These are phyloP conservation scores for Diploptera punctata DNA, from an alignment of 2,888 invertebrate species.

Conservation along the genomic window DNA sequence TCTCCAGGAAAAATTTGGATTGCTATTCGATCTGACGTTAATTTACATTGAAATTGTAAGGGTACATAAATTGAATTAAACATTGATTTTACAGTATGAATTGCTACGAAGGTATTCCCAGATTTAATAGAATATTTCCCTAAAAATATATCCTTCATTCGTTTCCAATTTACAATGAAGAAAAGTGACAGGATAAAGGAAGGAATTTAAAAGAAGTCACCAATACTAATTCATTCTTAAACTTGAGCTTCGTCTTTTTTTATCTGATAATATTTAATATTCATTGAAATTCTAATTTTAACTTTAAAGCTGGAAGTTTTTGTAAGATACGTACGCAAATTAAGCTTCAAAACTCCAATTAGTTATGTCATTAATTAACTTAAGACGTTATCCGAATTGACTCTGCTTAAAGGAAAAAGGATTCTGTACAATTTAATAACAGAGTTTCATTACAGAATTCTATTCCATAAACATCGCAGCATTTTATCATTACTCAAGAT, in stretches of 20 bases:
- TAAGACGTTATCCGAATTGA: constrained; percentile 25
- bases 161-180: constrained; percentile 1
- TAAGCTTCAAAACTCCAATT: constrained; percentile 24
- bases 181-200: background rate
- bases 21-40: too few species aligned
- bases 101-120: background rate
- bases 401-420: too few species aligned
- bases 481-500: too few species aligned
- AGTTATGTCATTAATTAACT: constrained; percentile 30
- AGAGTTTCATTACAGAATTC: too few species aligned
- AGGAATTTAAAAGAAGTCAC: background rate
- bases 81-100: too few species aligned
- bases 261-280: constrained; percentile 21
- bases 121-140: background rate
- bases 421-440: too few species aligned
- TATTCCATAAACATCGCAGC: too few species aligned
- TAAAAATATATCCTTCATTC: background rate
- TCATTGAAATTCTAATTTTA: constrained; percentile 27
- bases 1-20: too few species aligned
- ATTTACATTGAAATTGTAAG: too few species aligned
- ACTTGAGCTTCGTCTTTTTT: constrained; percentile 19
- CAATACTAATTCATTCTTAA: constrained; percentile 9
- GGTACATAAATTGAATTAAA: too few species aligned
- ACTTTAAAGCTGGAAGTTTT: background rate
- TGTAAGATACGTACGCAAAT: constrained; percentile 5